Evolutionary conservation across 2,113 vertebrate species (phyloP).

Genomic region (Rhineura floridana): DNA sequence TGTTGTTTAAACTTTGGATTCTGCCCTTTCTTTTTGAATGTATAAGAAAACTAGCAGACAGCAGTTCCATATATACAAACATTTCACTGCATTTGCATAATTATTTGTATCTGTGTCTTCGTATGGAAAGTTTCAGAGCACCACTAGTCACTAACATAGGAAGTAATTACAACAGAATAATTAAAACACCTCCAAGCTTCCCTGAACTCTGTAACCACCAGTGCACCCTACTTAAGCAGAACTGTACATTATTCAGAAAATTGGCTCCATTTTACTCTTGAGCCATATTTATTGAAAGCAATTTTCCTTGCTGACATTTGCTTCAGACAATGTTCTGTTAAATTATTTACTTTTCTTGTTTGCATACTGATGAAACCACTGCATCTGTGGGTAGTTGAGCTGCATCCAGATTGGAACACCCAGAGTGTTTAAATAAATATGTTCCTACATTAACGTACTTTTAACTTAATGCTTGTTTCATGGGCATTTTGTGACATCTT

Average conservation of each 20-base stretch:
- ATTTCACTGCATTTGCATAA: slow-evolving; percentile 51
- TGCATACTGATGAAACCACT: slow-evolving; percentile 43
- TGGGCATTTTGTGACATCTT: slow-evolving; percentile 20
- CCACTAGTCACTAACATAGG: slow-evolving; percentile 41
- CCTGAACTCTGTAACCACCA: slow-evolving; percentile 22
- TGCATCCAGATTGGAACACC: slow-evolving; percentile 36
- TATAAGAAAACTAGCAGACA: slow-evolving; percentile 44
- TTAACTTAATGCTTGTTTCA: slow-evolving; percentile 33
- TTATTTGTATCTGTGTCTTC: slow-evolving; percentile 29
- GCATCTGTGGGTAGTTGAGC: slow-evolving; percentile 44
- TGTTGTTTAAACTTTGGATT: slow-evolving; percentile 50
- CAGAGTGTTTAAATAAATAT: slow-evolving; percentile 25
- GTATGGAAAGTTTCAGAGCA: slow-evolving; percentile 28
- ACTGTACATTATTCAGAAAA: slow-evolving; percentile 40
- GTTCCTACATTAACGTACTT: slow-evolving; percentile 29
- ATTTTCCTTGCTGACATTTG: slow-evolving; percentile 64
- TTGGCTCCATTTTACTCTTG: slow-evolving; percentile 37
- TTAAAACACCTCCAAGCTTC: slow-evolving; percentile 17
- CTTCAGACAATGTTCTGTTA: slow-evolving; percentile 56
- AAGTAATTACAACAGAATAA: slow-evolving; percentile 26
- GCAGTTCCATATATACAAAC: slow-evolving; percentile 38
- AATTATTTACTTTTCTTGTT: slow-evolving; percentile 69
- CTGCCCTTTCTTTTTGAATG: slow-evolving; percentile 34
- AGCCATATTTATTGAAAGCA: slow-evolving; percentile 51
- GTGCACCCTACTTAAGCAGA: slow-evolving; percentile 22